A percentile compares a stretch with the other conserved stretches of the same genome.
Conservation (phyloP, 2,888 invertebrate genomes). For the Gonocerus acuteangulatus region DNA sequence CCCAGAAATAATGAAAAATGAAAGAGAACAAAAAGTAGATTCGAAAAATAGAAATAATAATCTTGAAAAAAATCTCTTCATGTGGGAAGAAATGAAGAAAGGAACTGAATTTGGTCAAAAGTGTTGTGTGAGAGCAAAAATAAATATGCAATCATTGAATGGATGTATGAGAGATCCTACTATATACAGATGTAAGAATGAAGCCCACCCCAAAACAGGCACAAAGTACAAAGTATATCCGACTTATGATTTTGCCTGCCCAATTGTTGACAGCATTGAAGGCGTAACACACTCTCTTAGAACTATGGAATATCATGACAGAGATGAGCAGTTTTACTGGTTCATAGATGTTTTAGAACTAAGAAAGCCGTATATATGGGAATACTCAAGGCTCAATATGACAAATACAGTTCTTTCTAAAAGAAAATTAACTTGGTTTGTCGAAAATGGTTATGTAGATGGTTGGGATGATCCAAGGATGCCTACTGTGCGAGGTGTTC, state of each 20-base stretch:
- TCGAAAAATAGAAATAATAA: conserved; percentile 58
- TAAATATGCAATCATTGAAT: conserved; percentile 92
- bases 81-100: conserved; percentile 94
- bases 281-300: conserved; percentile 94
- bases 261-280: conserved; percentile 95
- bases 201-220: conserved; percentile 88
- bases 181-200: conserved; percentile 90
- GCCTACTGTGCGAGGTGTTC: conserved; percentile 94
- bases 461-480: conserved; percentile 99
- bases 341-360: conserved; percentile 79
- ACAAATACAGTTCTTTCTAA: conserved; percentile 97
- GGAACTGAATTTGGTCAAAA: conserved; percentile 71
- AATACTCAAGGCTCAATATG: conserved; percentile 88
- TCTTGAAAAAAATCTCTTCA: conserved; percentile 69
- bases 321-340: conserved; percentile 98
- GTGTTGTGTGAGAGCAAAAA: conserved; percentile 93
- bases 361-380: conserved; percentile 90
- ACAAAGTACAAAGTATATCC: conserved; percentile 96
- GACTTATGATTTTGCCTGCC: conserved; percentile 99
- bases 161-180: conserved; percentile 98
- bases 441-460: conserved; percentile 85
- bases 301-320: conserved; percentile 97
- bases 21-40: conserved; percentile 80
- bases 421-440: conserved; percentile 96
- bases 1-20: conserved; percentile 86